These are phyloP conservation scores for Meriones psammophilus DNA, from an alignment of 2,797 vertebrate species.

Conservation along the genomic window DNA sequence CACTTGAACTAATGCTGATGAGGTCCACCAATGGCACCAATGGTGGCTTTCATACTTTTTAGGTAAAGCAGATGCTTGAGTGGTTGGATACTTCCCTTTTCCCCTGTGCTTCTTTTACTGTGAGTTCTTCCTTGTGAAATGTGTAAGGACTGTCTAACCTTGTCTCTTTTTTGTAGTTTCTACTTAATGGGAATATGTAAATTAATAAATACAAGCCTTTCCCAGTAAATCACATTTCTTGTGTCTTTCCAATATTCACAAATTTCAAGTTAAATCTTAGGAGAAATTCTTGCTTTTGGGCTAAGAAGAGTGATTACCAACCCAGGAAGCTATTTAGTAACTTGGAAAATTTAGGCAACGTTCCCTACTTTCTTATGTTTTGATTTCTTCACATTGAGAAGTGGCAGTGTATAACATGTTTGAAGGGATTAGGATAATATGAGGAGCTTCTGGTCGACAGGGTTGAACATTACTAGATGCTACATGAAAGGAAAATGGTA, in stretches of 20 bases:
- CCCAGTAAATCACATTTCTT: conserved; percentile 10
- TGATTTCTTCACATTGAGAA: conserved; percentile 16
- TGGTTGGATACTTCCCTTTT: background rate
- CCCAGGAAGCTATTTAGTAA: background rate
- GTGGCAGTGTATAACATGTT: background rate
- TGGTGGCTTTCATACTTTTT: background rate
- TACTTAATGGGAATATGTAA: background rate
- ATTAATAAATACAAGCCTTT: background rate
- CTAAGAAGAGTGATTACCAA: conserved; percentile 5
- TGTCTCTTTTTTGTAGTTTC: background rate
- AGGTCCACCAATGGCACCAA: background rate
- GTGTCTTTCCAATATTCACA: background rate
- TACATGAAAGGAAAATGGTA: background rate
- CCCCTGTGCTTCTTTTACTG: background rate
- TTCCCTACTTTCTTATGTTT: background rate
- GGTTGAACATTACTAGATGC: background rate
- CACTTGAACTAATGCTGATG: background rate
- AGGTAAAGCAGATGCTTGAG: background rate
- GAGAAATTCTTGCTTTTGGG: background rate
- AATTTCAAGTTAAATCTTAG: background rate
- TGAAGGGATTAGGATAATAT: background rate
- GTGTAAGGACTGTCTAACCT: background rate
- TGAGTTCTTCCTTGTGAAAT: background rate
- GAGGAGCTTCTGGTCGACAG: background rate
- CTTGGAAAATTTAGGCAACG: background rate